These are phyloP conservation scores for Tuberolachnus salignus DNA, from an alignment of 2,888 invertebrate species.

Conservation along the genomic window DNA sequence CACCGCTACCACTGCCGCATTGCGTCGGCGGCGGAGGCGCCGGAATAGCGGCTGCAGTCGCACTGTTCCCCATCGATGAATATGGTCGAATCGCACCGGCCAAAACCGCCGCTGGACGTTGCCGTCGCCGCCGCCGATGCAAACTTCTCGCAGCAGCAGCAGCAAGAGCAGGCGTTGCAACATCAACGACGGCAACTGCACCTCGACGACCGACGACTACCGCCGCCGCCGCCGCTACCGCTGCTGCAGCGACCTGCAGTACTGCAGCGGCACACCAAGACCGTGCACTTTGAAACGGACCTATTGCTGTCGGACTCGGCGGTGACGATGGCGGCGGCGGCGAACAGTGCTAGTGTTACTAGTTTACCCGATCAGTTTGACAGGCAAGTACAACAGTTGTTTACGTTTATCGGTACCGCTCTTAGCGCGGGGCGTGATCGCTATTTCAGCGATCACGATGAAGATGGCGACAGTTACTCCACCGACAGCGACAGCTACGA, in stretches of 20 bases:
- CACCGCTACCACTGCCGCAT: constrained; percentile 27
- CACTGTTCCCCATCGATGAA: constrained; percentile 52
- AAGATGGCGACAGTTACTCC: not conserved
- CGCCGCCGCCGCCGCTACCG: constrained; percentile 58
- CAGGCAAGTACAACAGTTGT: constrained; percentile 73
- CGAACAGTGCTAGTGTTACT: constrained; percentile 68
- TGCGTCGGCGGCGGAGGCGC: constrained; percentile 28
- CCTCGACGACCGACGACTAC: constrained; percentile 49
- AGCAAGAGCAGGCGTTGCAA: constrained; percentile 60
- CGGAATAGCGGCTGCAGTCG: constrained; percentile 42
- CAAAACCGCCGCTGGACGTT: constrained; percentile 53
- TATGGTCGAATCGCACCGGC: constrained; percentile 54
- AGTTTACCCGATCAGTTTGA: constrained; percentile 62
- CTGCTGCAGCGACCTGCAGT: not conserved
- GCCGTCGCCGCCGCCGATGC: constrained; percentile 50
- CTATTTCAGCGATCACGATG: not conserved
- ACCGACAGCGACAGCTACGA: constrained; percentile 43
- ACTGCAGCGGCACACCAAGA: constrained; percentile 61
- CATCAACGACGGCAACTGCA: not conserved
- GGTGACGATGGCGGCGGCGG: constrained; percentile 60
- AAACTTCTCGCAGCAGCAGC: constrained; percentile 59
- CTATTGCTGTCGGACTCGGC: constrained; percentile 59
- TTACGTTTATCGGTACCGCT: constrained; percentile 81
- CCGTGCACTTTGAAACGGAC: constrained; percentile 61
- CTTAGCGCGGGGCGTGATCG: constrained; percentile 75